Percentiles rank a stretch among this genome's conserved stretches.
These are phyloP conservation scores for Nanorana parkeri DNA, from an alignment of 2,113 vertebrate genomes.

Conservation along the genomic window DNA sequence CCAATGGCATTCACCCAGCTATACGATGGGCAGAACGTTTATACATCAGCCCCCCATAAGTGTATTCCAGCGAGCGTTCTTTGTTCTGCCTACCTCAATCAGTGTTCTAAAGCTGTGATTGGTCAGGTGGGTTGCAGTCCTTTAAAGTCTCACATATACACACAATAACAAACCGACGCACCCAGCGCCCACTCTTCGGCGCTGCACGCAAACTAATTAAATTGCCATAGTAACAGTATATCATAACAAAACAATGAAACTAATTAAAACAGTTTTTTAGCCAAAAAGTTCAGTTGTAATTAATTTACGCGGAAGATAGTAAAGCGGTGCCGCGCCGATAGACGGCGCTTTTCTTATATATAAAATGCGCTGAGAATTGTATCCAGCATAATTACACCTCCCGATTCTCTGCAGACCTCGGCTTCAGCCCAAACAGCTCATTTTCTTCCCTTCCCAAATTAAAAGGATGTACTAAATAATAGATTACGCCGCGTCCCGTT, in stretches of 20 bases:
- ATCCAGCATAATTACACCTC: slow-evolving; percentile 6
- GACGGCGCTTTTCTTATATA: not conserved
- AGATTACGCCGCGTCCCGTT: slow-evolving; percentile 20
- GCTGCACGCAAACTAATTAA: too few species aligned
- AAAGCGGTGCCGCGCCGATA: not conserved
- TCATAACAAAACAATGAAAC: slow-evolving; percentile 14
- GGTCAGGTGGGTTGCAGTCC: too few species aligned
- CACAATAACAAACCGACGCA: too few species aligned
- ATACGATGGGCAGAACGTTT: too few species aligned
- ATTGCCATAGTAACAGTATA: too few species aligned
- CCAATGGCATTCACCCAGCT: too few species aligned
- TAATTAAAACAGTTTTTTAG: slow-evolving; percentile 13
- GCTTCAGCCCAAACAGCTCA: slow-evolving; percentile 31
- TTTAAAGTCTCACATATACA: too few species aligned
- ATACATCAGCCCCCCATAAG: too few species aligned
- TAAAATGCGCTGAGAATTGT: slow-evolving; percentile 8
- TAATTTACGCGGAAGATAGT: slow-evolving; percentile 16
- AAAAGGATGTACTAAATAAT: slow-evolving; percentile 45
- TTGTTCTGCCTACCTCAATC: too few species aligned
- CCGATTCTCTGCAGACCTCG: slow-evolving; percentile 22
- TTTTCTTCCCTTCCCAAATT: slow-evolving; percentile 40
- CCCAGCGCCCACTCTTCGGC: too few species aligned
- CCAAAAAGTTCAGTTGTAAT: slow-evolving; percentile 32
- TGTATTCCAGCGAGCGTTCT: too few species aligned
- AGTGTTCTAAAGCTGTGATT: too few species aligned